phyloP scores from a whole-genome alignment of 2,888 invertebrate species.

The Caenorhabditis parvicauda region DNA sequence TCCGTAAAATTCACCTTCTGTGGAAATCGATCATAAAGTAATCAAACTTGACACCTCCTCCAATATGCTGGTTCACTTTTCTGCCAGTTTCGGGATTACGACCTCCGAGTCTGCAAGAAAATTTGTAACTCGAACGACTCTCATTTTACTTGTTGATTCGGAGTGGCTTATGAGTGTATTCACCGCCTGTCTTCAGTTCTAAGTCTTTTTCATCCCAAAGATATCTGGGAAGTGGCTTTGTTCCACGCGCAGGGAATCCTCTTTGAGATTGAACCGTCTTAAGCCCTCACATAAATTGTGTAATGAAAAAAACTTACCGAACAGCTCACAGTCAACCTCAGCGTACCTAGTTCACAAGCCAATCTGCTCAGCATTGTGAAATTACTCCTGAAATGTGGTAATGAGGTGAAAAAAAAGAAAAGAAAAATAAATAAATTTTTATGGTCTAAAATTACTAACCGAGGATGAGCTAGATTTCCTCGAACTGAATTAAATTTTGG shows the following conservation, averaged over 20 bases:
- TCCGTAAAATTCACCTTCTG: constrained; percentile 22
- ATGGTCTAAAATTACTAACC: constrained; percentile 18
- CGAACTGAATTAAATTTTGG: too few relatives aligned
- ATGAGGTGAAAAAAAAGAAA: too few relatives aligned
- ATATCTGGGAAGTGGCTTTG: constrained; percentile 51
- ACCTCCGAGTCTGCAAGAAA: constrained; percentile 47
- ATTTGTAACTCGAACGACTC: background rate
- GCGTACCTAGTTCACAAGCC: constrained; percentile 14
- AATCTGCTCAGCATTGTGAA: constrained; percentile 6
- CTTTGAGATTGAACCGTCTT: too few relatives aligned
- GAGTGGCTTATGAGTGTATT: constrained; percentile 58
- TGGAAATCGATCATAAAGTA: constrained; percentile 62
- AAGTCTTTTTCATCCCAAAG: constrained; percentile 55
- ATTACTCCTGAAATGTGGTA: too few relatives aligned
- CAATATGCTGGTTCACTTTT: constrained; percentile 60
- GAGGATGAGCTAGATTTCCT: too few relatives aligned
- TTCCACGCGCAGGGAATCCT: constrained; percentile 51
- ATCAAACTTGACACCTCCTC: constrained; percentile 62
- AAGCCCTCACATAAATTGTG: too few relatives aligned
- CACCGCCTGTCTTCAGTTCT: constrained; percentile 45
- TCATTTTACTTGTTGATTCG: constrained; percentile 28
- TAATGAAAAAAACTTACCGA: too few relatives aligned
- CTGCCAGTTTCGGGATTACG: constrained; percentile 54
- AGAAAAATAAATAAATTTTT: constrained; percentile 8
- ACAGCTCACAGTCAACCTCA: too few relatives aligned